These are phyloP conservation scores for Polyommatus icarus DNA, from an alignment of 2,888 invertebrate species.

Conservation along the genomic window DNA sequence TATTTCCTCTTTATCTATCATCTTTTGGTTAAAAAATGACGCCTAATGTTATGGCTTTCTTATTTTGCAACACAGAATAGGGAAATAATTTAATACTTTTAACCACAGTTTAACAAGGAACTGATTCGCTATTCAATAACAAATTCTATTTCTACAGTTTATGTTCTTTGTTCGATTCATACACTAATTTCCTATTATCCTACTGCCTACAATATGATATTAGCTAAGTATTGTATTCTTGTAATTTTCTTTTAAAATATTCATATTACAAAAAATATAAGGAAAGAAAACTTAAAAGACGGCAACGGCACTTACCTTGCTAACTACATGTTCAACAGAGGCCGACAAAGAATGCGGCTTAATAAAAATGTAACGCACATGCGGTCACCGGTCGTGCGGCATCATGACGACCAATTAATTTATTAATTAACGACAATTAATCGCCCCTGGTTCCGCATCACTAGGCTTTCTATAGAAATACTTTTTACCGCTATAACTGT, in stretches of 20 bases:
- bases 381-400: constrained; percentile 63
- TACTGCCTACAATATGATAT: too few species aligned
- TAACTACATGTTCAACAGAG: neutral
- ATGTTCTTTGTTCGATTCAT: too few species aligned
- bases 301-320: neutral
- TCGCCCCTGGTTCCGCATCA: constrained; percentile 61
- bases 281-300: neutral
- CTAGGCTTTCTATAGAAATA: constrained; percentile 65
- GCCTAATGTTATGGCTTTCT: neutral
- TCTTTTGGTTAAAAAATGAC: neutral
- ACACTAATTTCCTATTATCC: too few species aligned
- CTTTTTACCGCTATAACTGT: constrained; percentile 57
- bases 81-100: neutral
- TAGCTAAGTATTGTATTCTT: too few species aligned
- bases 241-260: too few species aligned
- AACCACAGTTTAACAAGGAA: too few species aligned
- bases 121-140: too few species aligned
- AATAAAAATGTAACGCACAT: constrained; percentile 62
- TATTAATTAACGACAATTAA: constrained; percentile 78
- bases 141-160: too few species aligned
- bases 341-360: constrained; percentile 50
- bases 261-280: too few species aligned
- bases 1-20: neutral
- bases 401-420: constrained; percentile 75
- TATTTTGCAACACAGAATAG: neutral